phyloP scores from a whole-genome alignment of 2,797 vertebrate genomes.

The Sparus aurata region DNA sequence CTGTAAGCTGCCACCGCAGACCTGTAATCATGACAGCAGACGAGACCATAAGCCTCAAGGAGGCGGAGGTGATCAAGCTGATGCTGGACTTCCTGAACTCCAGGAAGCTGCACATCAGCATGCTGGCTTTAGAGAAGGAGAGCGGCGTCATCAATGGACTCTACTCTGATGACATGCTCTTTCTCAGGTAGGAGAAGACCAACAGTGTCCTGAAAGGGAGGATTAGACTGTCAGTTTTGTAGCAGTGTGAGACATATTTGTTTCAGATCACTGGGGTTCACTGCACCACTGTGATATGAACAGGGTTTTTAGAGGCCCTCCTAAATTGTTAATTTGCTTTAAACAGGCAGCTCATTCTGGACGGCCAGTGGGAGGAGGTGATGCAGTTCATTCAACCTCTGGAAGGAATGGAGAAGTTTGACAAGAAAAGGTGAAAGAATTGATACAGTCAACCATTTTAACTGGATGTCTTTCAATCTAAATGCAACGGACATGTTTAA shows the following conservation, averaged over 20 bases:
- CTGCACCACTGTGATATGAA: not conserved
- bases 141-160: conserved; percentile 97
- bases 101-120: conserved; percentile 97
- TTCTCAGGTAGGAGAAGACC: conserved; percentile 88
- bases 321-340: conserved; percentile 40
- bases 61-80: conserved; percentile 96
- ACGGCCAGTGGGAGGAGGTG: conserved; percentile 98
- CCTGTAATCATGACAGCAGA: conserved; percentile 92
- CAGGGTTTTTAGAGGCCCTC: not conserved
- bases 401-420: conserved; percentile 97
- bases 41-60: conserved; percentile 96
- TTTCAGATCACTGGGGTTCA: not conserved
- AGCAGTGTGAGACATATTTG: not conserved
- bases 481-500: not conserved
- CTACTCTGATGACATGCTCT: conserved; percentile 99
- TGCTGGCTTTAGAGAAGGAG: conserved; percentile 97
- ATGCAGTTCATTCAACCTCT: conserved; percentile 98
- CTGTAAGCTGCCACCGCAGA: conserved; percentile 28
- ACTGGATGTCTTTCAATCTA: not conserved
- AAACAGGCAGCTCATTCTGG: conserved; percentile 93
- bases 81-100: conserved; percentile 96
- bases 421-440: conserved; percentile 92
- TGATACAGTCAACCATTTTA: not conserved
- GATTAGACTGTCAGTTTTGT: not conserved
- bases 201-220: not conserved